A percentile compares a stretch with the other conserved stretches of the same genome.
Evolutionary conservation across 2,113 vertebrate species (phyloP).

Genomic region (Puma concolor): DNA sequence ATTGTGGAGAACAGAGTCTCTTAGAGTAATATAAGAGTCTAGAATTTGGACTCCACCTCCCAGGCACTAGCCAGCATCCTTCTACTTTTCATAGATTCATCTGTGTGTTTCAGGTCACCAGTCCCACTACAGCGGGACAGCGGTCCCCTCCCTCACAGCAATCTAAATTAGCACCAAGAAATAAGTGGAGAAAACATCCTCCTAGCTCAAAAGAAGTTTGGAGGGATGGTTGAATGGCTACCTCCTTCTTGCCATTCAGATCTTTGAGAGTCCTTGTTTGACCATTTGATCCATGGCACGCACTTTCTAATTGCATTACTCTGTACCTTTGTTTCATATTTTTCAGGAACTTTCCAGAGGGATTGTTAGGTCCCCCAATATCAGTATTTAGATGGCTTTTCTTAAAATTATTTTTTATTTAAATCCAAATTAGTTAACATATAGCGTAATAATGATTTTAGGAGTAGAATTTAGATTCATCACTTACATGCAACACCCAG

Average conservation of each 20-base stretch:
- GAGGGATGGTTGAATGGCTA: not conserved
- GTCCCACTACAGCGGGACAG: not conserved
- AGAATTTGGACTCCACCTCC: not conserved
- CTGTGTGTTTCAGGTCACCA: not conserved
- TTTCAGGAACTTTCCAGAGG: not conserved
- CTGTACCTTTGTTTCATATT: not conserved
- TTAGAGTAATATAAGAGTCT: not conserved
- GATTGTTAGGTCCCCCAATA: not conserved
- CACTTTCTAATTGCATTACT: not conserved
- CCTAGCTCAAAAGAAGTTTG: not conserved
- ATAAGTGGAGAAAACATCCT: not conserved
- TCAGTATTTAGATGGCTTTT: not conserved
- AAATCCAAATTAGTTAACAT: no score
- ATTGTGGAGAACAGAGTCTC: not conserved
- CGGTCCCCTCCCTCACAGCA: not conserved
- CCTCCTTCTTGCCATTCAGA: not conserved
- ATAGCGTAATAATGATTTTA: no score
- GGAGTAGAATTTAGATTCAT: no score
- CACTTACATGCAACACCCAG: no score
- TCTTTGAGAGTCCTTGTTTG: not conserved
- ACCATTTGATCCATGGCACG: not conserved
- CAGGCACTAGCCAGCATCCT: not conserved
- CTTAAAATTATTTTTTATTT: no score
- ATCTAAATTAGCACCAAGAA: not conserved
- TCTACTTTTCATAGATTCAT: not conserved